A percentile compares a stretch with the other conserved stretches of the same genome.
phyloP scores from a whole-genome alignment of 1,140 invertebrate species.

The Saccostrea glomerata region DNA sequence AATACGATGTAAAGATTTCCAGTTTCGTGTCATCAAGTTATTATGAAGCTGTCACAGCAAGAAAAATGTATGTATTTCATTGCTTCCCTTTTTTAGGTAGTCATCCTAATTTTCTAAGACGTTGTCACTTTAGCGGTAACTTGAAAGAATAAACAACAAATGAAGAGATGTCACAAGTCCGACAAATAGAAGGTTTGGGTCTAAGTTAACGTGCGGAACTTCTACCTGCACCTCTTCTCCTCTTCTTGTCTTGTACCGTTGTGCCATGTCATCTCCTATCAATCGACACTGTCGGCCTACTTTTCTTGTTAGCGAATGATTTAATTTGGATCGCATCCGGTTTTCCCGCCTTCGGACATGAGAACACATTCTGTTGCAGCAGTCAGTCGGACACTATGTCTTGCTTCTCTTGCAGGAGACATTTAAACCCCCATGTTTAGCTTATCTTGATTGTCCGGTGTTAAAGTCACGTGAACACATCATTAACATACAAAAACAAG shows the following conservation, averaged over 20 bases:
- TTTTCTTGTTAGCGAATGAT: background rate
- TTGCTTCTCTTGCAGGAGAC: background rate
- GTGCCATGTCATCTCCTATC: constrained; percentile 7
- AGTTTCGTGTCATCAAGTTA: background rate
- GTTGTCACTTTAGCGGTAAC: background rate
- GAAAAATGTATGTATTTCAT: background rate
- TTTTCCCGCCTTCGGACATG: constrained; percentile 3
- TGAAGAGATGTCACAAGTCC: constrained; percentile 2
- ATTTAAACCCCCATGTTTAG: background rate
- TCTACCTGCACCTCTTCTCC: background rate
- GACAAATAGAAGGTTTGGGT: background rate
- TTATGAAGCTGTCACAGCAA: background rate
- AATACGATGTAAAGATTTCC: background rate
- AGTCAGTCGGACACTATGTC: background rate
- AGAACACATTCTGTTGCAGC: constrained; percentile 8
- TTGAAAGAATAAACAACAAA: background rate
- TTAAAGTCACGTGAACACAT: background rate
- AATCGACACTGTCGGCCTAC: background rate
- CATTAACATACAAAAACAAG: constrained; percentile 22
- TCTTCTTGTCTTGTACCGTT: background rate
- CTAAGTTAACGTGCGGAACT: background rate
- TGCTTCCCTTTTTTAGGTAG: background rate
- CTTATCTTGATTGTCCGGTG: background rate
- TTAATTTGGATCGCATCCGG: background rate
- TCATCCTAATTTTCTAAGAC: background rate